A percentile compares a stretch with the other conserved stretches of the same genome.
These are phyloP conservation scores for Tympanuchus pallidicinctus DNA, from an alignment of 2,113 vertebrate species.

Conservation along the genomic window DNA sequence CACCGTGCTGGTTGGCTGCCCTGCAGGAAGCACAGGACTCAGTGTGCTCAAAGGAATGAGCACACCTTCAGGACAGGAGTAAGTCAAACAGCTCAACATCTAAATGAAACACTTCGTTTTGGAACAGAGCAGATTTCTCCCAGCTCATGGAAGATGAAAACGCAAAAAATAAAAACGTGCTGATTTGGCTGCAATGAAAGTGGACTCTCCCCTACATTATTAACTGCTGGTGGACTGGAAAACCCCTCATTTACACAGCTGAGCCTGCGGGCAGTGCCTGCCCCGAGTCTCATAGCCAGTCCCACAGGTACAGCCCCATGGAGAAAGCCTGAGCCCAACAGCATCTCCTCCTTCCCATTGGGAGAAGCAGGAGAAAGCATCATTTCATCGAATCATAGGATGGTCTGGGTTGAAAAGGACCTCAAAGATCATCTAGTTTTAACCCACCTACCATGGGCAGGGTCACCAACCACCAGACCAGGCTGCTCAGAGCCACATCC, in stretches of 20 bases:
- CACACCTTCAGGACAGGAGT: background rate
- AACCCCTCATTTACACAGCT: background rate
- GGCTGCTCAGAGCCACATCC: too few species aligned
- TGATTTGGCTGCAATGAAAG: background rate
- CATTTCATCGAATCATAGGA: background rate
- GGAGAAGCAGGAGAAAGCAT: background rate
- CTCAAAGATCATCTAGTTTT: too few species aligned
- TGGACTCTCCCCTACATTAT: background rate
- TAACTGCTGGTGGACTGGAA: background rate
- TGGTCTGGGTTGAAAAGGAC: too few species aligned
- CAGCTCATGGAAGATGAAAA: background rate
- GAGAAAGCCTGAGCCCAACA: background rate
- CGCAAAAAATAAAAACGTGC: background rate
- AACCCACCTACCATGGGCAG: too few species aligned
- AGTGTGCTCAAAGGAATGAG: background rate
- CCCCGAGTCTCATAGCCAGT: background rate
- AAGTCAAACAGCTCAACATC: background rate
- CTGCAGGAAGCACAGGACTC: background rate
- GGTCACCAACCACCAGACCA: too few species aligned
- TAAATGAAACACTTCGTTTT: background rate
- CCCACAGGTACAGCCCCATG: background rate
- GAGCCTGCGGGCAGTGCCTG: background rate
- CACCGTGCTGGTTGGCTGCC: background rate
- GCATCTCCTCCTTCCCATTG: rapidly evolving
- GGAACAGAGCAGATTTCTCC: background rate